A percentile compares a stretch with the other conserved stretches of the same genome.
Conservation (phyloP, 2,888 invertebrate genomes). For the Eupelmus urozonus region DNA sequence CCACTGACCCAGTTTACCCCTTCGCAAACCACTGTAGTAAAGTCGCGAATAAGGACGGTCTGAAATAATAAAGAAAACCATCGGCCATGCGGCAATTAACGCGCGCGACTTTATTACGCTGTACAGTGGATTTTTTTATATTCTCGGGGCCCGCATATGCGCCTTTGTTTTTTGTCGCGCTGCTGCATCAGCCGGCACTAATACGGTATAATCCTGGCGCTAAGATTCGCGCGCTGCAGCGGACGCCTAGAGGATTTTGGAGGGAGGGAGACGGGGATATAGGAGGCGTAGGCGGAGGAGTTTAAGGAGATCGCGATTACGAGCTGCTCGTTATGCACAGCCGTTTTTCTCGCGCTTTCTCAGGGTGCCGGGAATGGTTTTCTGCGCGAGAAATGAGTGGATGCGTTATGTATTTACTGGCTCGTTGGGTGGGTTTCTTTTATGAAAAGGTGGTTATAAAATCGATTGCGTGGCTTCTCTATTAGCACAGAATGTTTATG, state of each 20-base stretch:
- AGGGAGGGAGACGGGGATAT: constrained; percentile 9
- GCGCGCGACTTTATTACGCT: constrained; percentile 6
- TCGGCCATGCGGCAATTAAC: constrained; percentile 13
- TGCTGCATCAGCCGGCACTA: constrained; percentile 9
- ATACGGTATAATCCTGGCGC: constrained; percentile 53
- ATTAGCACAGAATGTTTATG: too few species aligned
- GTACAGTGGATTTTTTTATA: too few species aligned
- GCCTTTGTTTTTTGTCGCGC: constrained; percentile 16
- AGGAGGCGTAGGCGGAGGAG: constrained; percentile 1
- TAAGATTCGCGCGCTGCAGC: constrained; percentile 42
- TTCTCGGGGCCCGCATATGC: too few species aligned
- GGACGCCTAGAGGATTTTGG: constrained; percentile 9
- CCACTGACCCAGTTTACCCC: not conserved
- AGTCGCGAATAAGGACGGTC: not conserved
- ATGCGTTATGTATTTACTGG: too few species aligned
- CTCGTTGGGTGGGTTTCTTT: too few species aligned
- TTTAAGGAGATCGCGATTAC: constrained; percentile 54
- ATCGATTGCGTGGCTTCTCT: too few species aligned
- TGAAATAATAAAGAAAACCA: not conserved
- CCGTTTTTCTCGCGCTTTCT: too few species aligned
- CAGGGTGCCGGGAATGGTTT: too few species aligned
- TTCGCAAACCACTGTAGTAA: too few species aligned
- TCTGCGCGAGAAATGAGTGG: too few species aligned
- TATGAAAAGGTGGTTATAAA: too few species aligned
- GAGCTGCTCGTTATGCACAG: too few species aligned